Evolutionary conservation across 2,113 vertebrate species (phyloP).

Genomic region (Ammodytes marinus): DNA sequence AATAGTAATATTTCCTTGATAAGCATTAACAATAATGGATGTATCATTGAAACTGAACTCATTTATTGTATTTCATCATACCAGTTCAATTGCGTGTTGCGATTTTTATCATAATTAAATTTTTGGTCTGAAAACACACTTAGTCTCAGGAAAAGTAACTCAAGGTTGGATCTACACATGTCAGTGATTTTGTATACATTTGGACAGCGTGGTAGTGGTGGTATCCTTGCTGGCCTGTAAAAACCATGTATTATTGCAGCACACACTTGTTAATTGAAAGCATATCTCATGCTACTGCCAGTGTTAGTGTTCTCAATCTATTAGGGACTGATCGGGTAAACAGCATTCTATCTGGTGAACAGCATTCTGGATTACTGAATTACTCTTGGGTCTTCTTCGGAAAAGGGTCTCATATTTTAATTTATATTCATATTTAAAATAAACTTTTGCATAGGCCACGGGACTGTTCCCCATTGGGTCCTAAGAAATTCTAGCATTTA

Average conservation of each 20-base stretch:
- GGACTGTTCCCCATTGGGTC: background rate
- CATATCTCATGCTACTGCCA: too few relatives aligned
- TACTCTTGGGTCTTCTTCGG: background rate
- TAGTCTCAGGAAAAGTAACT: conserved; percentile 27
- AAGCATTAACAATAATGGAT: background rate
- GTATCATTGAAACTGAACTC: conserved; percentile 10
- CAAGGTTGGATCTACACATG: conserved; percentile 14
- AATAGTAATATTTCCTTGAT: background rate
- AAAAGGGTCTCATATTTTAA: background rate
- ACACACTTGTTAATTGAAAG: too few relatives aligned
- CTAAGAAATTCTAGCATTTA: background rate
- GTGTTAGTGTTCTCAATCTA: too few relatives aligned
- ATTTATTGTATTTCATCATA: conserved; percentile 21
- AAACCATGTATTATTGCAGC: background rate
- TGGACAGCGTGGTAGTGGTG: background rate
- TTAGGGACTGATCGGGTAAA: too few relatives aligned
- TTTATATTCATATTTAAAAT: too few relatives aligned
- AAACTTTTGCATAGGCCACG: background rate
- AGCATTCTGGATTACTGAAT: too few relatives aligned
- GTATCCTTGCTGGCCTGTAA: background rate
- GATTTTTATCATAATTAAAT: conserved; percentile 28
- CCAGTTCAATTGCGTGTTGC: background rate
- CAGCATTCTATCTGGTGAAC: too few relatives aligned
- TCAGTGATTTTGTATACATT: background rate
- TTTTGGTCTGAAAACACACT: conserved; percentile 15